These are phyloP conservation scores for Cataglyphis hispanica DNA, from an alignment of 1,140 invertebrate species.

Conservation along the genomic window DNA sequence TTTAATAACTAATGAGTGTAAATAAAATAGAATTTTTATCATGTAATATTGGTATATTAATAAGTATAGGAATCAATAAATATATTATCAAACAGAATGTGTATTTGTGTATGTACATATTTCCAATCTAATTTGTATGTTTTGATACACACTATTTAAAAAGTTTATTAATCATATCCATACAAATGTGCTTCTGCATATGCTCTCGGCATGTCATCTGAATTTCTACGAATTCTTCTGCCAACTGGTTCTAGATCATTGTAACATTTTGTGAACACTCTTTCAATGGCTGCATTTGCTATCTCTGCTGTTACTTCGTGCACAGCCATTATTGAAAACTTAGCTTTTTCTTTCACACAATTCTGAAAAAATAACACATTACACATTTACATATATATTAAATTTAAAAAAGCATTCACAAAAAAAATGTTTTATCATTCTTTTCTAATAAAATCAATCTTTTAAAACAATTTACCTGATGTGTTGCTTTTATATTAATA, in stretches of 20 bases:
- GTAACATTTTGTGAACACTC: slow-evolving; percentile 97
- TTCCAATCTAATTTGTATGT: neutral
- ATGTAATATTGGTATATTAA: neutral
- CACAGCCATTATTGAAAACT: slow-evolving; percentile 93
- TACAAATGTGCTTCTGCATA: slow-evolving; percentile 92
- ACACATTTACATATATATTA: slow-evolving; percentile 13
- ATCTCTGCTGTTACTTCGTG: slow-evolving; percentile 91
- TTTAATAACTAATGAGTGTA: neutral
- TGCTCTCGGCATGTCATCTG: slow-evolving; percentile 91
- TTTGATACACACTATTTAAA: slow-evolving; percentile 8
- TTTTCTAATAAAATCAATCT: neutral
- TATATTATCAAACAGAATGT: neutral
- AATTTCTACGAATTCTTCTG: slow-evolving; percentile 92
- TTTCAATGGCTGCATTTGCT: slow-evolving; percentile 92
- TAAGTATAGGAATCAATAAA: slow-evolving; percentile 13
- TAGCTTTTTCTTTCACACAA: slow-evolving; percentile 96
- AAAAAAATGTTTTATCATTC: slow-evolving; percentile 12
- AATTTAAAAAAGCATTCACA: slow-evolving; percentile 36
- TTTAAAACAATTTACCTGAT: slow-evolving; percentile 87
- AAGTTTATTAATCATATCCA: slow-evolving; percentile 88
- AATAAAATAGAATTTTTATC: neutral
- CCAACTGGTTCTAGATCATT: slow-evolving; percentile 97
- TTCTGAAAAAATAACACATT: slow-evolving; percentile 86
- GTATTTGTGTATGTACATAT: neutral
- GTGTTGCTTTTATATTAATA: slow-evolving; percentile 91